Evolutionary conservation across 2,888 invertebrate genomes (phyloP).

Genomic region (Oscheius sp.): DNA sequence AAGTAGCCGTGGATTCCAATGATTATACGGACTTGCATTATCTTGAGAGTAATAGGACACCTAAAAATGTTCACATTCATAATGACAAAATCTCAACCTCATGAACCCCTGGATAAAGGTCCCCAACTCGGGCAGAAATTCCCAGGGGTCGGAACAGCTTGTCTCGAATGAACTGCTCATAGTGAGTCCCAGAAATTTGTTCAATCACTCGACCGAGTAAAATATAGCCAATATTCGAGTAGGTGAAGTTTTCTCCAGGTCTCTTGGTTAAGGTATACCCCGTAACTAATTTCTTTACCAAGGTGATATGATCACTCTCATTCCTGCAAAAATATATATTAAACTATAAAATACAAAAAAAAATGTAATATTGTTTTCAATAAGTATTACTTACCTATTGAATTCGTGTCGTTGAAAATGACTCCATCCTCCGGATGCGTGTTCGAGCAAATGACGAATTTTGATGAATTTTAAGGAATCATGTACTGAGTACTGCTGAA

Average conservation of each 20-base stretch:
- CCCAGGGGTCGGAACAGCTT: constrained; percentile 38
- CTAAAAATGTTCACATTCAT: constrained; percentile 17
- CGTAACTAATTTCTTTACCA: constrained; percentile 40
- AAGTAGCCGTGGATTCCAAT: constrained; percentile 52
- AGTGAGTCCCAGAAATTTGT: constrained; percentile 44
- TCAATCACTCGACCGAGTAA: constrained; percentile 52
- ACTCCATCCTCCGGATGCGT: constrained; percentile 52
- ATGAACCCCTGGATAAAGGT: constrained; percentile 3
- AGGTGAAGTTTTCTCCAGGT: constrained; percentile 43
- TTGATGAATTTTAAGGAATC: constrained; percentile 35
- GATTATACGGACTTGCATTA: constrained; percentile 59
- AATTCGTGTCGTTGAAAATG: constrained; percentile 52
- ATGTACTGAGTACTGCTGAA: constrained; percentile 31
- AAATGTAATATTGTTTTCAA: neutral
- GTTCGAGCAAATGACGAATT: constrained; percentile 50
- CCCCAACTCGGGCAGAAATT: constrained; percentile 45
- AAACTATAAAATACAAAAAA: neutral
- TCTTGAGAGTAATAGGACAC: constrained; percentile 59
- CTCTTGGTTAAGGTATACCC: constrained; percentile 34
- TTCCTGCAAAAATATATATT: constrained; percentile 18
- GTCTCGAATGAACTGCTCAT: constrained; percentile 40
- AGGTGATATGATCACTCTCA: constrained; percentile 47
- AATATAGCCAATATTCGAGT: constrained; percentile 58
- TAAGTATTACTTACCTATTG: constrained; percentile 27
- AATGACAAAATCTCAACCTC: constrained; percentile 19